Evolutionary conservation across 2,797 vertebrate genomes (phyloP), one percentile per base, ranked within the genome.

Genomic region (Enteromius viviparus): DNA sequence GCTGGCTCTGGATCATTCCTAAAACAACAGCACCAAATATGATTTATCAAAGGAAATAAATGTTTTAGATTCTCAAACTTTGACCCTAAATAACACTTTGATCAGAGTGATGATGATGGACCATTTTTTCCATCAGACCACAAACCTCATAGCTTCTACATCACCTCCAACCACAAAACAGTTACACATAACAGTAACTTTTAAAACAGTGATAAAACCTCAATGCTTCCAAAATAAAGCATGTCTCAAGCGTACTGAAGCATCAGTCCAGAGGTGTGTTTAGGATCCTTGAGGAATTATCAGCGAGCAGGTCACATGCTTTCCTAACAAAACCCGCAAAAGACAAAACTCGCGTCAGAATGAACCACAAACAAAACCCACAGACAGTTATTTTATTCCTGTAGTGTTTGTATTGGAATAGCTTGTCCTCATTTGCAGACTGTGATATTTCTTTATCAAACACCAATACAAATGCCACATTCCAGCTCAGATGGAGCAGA

Each of bases 221-320:
- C 47, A 74, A 65, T 34, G 76, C 45, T 77, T 9, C 17, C 45
- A 49, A 65, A 78, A 76, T 42, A 29, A 62, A 55, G 55, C 26
- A 34, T 26, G 37, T 42, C 34, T 66, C 29, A 51, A 14, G 19
- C 1, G 7, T 34, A 42, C 9, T 6, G 8, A 51, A 11, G 71
- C 49, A 65, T 37, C 12, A 15, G 10, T 11, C 19, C 49, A 37
- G 47, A 2, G 29, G 62, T 51, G 76, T 37, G 62, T 78, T 78
- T 78, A 37, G 21, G 64, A 37, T 40, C 45, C 77, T 78, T 78
- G 77, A 78, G 29, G 21, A n/a, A 49, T 45, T 78, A 78, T 78
- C 76, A 51, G 42, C 51, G 62, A 34, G 19, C 45, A 37, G 17
- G 40, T 64, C 40, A 68, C 21, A 68, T 78, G 60, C 23, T 78